A percentile compares a stretch with the other conserved stretches of the same genome.
Conservation (phyloP, 2,888 invertebrate genomes). For the Platycheirus rosarum region DNA sequence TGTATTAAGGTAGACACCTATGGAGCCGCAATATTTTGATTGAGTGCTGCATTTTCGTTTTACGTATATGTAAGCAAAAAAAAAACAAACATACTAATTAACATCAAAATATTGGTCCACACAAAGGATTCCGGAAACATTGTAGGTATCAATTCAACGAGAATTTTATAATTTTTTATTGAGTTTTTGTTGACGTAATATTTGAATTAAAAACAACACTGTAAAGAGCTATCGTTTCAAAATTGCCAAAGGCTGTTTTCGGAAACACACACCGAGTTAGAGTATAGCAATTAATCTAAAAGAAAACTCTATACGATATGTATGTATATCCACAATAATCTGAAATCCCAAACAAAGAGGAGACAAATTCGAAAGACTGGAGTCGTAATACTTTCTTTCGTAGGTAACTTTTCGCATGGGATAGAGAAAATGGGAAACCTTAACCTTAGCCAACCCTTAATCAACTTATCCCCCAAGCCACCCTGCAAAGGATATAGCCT, state of each 20-base stretch:
- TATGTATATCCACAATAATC: slow-evolving; percentile 28
- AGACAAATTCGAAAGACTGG: slow-evolving; percentile 29
- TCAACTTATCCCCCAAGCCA: slow-evolving; percentile 48
- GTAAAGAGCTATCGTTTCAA: slow-evolving; percentile 29
- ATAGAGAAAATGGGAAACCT: slow-evolving; percentile 49
- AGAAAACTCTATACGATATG: slow-evolving; percentile 36
- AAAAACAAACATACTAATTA: too few species aligned
- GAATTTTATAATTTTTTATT: slow-evolving; percentile 9
- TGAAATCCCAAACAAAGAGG: slow-evolving; percentile 38
- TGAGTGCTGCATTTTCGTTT: slow-evolving; percentile 8
- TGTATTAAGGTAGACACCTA: background rate
- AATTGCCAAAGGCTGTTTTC: slow-evolving; percentile 10
- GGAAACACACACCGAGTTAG: slow-evolving; percentile 9
- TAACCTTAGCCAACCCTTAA: slow-evolving; percentile 66
- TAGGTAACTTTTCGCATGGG: slow-evolving; percentile 5
- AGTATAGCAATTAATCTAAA: slow-evolving; percentile 40
- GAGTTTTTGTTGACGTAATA: slow-evolving; percentile 18
- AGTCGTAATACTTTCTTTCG: slow-evolving; percentile 40
- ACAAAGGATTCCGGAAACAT: background rate
- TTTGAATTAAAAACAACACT: slow-evolving; percentile 19
- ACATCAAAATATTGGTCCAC: background rate
- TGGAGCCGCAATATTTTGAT: slow-evolving; percentile 13
- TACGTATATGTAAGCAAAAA: background rate
- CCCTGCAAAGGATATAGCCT: slow-evolving; percentile 30
- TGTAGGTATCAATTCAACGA: background rate